Evolutionary conservation across 2,888 invertebrate species (phyloP).

Genomic region (Conistra vaccinii): DNA sequence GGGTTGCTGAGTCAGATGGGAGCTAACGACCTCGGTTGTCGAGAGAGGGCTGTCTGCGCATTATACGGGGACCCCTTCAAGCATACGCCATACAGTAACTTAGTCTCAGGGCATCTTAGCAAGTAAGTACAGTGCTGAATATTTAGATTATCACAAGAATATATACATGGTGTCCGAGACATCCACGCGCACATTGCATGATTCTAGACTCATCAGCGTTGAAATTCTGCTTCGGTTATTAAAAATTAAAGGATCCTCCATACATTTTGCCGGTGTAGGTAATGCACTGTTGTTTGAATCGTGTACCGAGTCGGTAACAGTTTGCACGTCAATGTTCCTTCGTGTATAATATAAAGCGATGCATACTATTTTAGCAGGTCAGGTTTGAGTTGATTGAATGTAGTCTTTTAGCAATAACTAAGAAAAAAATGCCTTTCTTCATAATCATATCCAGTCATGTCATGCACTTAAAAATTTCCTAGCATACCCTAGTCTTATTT

Average conservation of each 20-base stretch:
- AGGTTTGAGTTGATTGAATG: neutral
- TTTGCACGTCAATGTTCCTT: neutral
- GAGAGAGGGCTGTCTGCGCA: constrained; percentile 95
- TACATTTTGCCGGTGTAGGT: neutral
- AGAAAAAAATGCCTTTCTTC: neutral
- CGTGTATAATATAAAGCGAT: neutral
- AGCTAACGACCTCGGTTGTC: constrained; percentile 93
- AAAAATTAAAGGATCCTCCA: neutral
- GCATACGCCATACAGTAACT: constrained; percentile 96
- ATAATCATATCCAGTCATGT: neutral
- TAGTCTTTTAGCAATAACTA: neutral
- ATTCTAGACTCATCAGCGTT: neutral
- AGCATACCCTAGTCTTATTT: neutral
- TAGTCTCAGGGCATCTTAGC: constrained; percentile 96
- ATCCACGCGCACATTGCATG: too few species aligned
- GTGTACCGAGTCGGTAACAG: neutral
- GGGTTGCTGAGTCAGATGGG: constrained; percentile 93
- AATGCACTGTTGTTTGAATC: neutral
- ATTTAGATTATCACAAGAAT: neutral
- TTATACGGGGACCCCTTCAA: constrained; percentile 96
- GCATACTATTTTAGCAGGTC: neutral
- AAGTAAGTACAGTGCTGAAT: constrained; percentile 91
- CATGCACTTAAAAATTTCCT: neutral
- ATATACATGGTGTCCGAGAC: neutral
- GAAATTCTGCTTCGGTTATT: neutral